Evolutionary conservation across 2,113 vertebrate genomes (phyloP).

Genomic region (Dicrurus megarhynchus): DNA sequence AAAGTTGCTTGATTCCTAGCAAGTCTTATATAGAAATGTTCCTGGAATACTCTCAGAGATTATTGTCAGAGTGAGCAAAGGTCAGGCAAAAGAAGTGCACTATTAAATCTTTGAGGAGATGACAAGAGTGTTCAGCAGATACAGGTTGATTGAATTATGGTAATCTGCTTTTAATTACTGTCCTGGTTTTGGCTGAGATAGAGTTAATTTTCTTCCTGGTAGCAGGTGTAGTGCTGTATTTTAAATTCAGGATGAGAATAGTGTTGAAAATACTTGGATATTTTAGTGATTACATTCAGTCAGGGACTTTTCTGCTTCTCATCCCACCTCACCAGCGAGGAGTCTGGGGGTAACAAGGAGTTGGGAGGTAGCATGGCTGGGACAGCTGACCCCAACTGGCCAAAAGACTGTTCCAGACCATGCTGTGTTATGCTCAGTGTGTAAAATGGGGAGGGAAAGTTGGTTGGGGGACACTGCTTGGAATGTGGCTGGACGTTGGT

Average conservation of each 20-base stretch:
- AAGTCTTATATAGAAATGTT: not conserved
- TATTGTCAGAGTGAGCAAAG: not conserved
- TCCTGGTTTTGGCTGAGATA: not conserved
- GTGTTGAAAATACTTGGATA: not conserved
- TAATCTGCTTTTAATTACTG: not conserved
- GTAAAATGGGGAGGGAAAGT: not conserved
- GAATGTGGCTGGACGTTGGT: not conserved
- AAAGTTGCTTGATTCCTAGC: not conserved
- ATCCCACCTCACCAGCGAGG: accelerated
- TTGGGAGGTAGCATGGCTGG: not conserved
- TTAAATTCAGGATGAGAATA: not conserved
- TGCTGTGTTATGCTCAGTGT: not conserved
- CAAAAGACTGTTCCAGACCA: not conserved
- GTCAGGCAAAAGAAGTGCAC: not conserved
- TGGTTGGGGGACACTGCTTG: not conserved
- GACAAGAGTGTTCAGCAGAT: not conserved
- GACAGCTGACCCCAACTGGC: not conserved
- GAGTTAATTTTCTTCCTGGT: not conserved
- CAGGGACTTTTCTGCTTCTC: not conserved
- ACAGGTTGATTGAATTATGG: not conserved
- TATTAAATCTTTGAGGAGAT: not conserved
- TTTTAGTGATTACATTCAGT: not conserved
- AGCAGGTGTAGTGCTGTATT: not conserved
- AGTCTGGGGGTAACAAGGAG: not conserved
- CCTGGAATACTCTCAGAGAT: not conserved